phyloP scores from a whole-genome alignment of 2,113 vertebrate species.

The Chascanopsetta lugubris region DNA sequence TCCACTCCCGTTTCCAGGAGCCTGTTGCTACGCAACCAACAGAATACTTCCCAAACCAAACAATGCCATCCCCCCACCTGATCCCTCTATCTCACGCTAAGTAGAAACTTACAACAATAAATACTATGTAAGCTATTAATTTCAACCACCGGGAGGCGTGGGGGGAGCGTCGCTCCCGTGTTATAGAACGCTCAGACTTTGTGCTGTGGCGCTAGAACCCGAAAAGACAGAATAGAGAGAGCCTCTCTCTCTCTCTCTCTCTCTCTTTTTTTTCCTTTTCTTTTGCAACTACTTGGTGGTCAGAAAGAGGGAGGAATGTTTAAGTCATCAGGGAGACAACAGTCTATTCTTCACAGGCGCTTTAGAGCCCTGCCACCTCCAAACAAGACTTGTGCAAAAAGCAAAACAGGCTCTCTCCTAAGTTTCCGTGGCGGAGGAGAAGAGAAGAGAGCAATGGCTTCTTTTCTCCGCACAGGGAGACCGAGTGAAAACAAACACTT shows the following conservation, averaged over 20 bases:
- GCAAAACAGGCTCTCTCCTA: constrained; percentile 51
- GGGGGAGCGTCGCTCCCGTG: constrained; percentile 75
- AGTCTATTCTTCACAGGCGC: constrained; percentile 31
- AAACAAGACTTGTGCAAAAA: constrained; percentile 63
- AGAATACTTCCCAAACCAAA: constrained; percentile 99
- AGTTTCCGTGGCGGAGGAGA: constrained; percentile 44
- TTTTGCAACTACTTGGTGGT: constrained; percentile 49
- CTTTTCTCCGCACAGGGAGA: constrained; percentile 24
- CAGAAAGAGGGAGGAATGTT: constrained; percentile 58
- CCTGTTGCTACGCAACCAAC: constrained; percentile 89
- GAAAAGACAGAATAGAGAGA: constrained; percentile 34
- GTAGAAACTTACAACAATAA: constrained; percentile 89
- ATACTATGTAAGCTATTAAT: constrained; percentile 91
- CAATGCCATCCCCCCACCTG: constrained; percentile 90
- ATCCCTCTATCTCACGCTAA: constrained; percentile 87
- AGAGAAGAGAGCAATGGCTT: constrained; percentile 15
- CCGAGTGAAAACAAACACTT: constrained; percentile 11
- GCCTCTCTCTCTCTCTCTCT: too few relatives aligned
- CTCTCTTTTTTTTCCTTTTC: too few relatives aligned
- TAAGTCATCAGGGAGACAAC: constrained; percentile 61
- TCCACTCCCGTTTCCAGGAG: constrained; percentile 91
- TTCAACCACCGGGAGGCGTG: constrained; percentile 76
- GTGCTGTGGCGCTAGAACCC: constrained; percentile 45
- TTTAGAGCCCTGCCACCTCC: constrained; percentile 59
- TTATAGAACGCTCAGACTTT: constrained; percentile 55